These are phyloP conservation scores for Thecocarcelia acutangulata DNA, from an alignment of 2,888 invertebrate genomes.

Conservation along the genomic window DNA sequence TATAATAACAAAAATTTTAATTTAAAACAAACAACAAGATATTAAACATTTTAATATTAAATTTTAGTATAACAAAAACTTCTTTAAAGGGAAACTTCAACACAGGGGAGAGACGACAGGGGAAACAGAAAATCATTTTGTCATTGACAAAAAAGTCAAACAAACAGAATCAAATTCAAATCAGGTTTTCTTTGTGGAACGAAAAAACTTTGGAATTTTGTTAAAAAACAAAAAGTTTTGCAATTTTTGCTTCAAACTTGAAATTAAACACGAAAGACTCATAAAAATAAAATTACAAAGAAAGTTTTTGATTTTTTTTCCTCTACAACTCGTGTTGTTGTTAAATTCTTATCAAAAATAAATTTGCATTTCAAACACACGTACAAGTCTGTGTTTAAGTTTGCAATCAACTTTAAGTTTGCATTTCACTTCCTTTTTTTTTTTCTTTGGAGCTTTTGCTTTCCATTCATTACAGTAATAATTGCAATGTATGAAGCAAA, in stretches of 20 bases:
- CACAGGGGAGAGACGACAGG: too few species aligned
- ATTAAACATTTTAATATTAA: too few species aligned
- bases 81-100: too few species aligned
- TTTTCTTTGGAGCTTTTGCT: neutral
- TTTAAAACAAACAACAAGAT: too few species aligned
- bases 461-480: too few species aligned
- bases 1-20: too few species aligned
- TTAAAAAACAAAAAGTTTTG: conserved; percentile 40
- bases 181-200: neutral
- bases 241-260: conserved; percentile 2
- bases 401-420: conserved; percentile 1
- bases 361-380: conserved; percentile 44
- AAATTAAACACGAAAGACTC: conserved; percentile 21
- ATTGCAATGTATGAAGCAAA: too few species aligned
- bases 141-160: conserved; percentile 35
- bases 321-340: conserved; percentile 20
- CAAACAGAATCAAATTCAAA: too few species aligned
- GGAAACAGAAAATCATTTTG: conserved; percentile 4
- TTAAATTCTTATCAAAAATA: conserved; percentile 43
- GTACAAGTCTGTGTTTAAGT: too few species aligned
- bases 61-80: too few species aligned
- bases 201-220: conserved; percentile 3
- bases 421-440: neutral
- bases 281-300: conserved; percentile 24
- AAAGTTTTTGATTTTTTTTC: conserved; percentile 28